Conservation (phyloP, 35 echinoderm and acorn worm species). For the Ophioderma brevispina region DNA sequence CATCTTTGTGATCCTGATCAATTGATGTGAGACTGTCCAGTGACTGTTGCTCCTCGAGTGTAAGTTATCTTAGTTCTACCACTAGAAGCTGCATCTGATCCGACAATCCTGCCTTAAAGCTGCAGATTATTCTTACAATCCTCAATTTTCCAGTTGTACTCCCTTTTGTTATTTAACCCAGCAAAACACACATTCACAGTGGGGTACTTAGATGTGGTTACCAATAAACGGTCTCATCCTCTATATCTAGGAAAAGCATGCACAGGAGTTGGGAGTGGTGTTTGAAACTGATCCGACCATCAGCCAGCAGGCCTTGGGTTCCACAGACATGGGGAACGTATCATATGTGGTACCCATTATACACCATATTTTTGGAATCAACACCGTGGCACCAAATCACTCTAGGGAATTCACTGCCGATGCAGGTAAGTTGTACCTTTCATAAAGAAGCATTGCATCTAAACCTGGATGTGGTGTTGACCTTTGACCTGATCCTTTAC, state of each 20-base stretch:
- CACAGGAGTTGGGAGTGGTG: constrained; percentile 1
- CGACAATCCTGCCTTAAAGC: too few relatives aligned
- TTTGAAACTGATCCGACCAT: neutral
- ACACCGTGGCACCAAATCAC: constrained; percentile 29
- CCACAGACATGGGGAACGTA: constrained; percentile 85
- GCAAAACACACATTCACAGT: neutral
- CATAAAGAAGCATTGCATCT: too few relatives aligned
- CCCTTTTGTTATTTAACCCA: neutral
- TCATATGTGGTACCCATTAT: constrained; percentile 74
- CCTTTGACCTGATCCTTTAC: too few relatives aligned
- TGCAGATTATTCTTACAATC: too few relatives aligned
- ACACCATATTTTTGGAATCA: constrained; percentile 65
- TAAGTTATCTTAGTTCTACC: too few relatives aligned
- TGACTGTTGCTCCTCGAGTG: too few relatives aligned
- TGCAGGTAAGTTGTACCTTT: constrained; percentile 64
- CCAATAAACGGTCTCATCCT: constrained; percentile 48
- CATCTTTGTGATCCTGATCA: too few relatives aligned
- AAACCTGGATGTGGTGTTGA: too few relatives aligned
- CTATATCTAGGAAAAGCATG: constrained; percentile 51
- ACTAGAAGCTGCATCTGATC: too few relatives aligned
- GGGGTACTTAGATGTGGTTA: constrained; percentile 36
- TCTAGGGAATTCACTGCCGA: constrained; percentile 35
- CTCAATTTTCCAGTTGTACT: too few relatives aligned
- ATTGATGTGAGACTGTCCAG: too few relatives aligned
- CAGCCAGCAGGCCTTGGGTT: constrained; percentile 24